Percentiles rank a stretch among this genome's conserved stretches.
phyloP scores from a whole-genome alignment of 2,797 vertebrate genomes.

The Galagoides demidoff region DNA sequence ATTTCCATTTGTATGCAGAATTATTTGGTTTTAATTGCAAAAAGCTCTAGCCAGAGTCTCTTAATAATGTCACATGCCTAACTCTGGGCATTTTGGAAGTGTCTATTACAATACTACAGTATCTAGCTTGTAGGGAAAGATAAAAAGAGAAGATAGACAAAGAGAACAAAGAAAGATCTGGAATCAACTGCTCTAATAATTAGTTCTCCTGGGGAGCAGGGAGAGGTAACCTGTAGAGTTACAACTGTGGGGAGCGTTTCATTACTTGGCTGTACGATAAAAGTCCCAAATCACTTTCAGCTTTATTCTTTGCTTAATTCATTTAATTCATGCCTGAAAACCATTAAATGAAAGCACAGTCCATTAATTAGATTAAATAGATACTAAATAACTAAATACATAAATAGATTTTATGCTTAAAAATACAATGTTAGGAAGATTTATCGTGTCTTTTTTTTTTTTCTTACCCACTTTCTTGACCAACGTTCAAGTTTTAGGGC shows the following conservation, averaged over 20 bases:
- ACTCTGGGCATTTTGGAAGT: constrained; percentile 70
- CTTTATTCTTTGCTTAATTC: constrained; percentile 9
- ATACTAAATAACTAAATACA: background rate
- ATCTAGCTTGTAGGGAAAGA: constrained; percentile 54
- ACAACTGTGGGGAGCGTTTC: background rate
- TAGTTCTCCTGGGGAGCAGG: background rate
- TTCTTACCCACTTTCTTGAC: constrained; percentile 29
- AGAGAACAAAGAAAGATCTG: constrained; percentile 38
- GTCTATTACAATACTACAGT: constrained; percentile 63
- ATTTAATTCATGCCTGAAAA: constrained; percentile 29
- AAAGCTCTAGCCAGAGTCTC: constrained; percentile 42
- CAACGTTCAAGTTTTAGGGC: background rate
- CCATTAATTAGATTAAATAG: background rate
- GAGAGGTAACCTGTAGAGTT: background rate
- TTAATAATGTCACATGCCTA: constrained; percentile 68
- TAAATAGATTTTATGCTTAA: constrained; percentile 1
- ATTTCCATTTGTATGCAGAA: constrained; percentile 73
- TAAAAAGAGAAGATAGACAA: constrained; percentile 54
- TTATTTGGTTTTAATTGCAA: constrained; percentile 75
- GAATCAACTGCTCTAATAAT: constrained; percentile 51
- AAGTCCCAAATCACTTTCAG: constrained; percentile 20
- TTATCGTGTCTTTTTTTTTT: background rate
- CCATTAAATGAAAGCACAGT: background rate
- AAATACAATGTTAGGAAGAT: background rate
- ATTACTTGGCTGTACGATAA: background rate